Evolutionary conservation across 2,888 invertebrate species (phyloP).

Genomic region (Oscheius myriophilus): DNA sequence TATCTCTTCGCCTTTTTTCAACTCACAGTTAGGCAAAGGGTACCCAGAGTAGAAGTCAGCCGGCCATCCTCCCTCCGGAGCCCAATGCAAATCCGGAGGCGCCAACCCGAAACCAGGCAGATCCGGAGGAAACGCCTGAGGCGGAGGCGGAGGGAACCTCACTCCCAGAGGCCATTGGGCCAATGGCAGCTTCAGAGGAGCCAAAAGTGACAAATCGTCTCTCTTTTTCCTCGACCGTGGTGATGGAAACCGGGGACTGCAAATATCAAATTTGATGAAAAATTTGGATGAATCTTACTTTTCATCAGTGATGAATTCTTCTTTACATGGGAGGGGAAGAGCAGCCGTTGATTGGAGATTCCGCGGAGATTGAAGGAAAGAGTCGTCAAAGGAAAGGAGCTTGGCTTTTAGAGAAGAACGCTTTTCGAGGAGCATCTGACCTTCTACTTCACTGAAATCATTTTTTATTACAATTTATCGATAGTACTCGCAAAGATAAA

Average conservation of each 20-base stretch:
- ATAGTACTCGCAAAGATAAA: too few relatives aligned
- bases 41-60: conserved; percentile 9
- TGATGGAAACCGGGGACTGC: conserved; percentile 18
- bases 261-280: conserved; percentile 6
- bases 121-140: not conserved
- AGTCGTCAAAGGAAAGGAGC: conserved; percentile 69
- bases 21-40: conserved; percentile 15
- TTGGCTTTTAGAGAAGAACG: conserved; percentile 77
- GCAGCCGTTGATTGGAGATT: conserved; percentile 55
- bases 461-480: not conserved
- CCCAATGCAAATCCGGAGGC: conserved; percentile 15
- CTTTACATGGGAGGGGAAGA: conserved; percentile 40
- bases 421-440: conserved; percentile 93
- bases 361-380: conserved; percentile 67
- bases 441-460: conserved; percentile 90
- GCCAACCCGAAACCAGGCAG: not conserved
- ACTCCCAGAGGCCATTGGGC: conserved; percentile 22
- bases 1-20: not conserved
- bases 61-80: conserved; percentile 10
- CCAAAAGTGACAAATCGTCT: conserved; percentile 21
- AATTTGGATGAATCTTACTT: conserved; percentile 9
- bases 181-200: conserved; percentile 23
- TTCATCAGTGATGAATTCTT: conserved; percentile 20
- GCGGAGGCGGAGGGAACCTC: not conserved
- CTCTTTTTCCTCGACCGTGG: conserved; percentile 15